Evolutionary conservation across 2,113 vertebrate genomes (phyloP), one percentile per base, ranked within the genome.

Genomic region (Ploceus nigricollis): DNA sequence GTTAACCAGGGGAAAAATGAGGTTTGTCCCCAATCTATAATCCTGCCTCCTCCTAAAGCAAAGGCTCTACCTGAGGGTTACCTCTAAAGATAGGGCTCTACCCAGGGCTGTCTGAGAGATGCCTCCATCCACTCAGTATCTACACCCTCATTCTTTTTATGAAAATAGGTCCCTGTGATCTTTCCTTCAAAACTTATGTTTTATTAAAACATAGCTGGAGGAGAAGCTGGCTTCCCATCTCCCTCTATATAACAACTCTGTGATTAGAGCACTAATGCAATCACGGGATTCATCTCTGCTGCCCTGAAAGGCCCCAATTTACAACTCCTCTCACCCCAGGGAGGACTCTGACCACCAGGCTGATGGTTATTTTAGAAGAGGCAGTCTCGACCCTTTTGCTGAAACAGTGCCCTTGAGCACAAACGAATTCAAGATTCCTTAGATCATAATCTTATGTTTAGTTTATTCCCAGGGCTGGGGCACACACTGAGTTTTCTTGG

Each of bases 161-260:
- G 95, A 96, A 96, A 96, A 97, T 95, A 79, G 73, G 65, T 85
- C 87, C 96, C 87, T 96, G 83, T 96, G 95, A 96, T 96, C 94
- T 94, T 95, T 96, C 93, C 87, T 96, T 93, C 96, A 95, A 94
- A 96, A 95, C 91, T 94, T 94, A 96, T 96, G 93, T 97, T 97
- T 97, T 96, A 96, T 97, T 97, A 96, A 97, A 97, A 92, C 83
- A 64, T 95, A 96, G 93, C 95, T 96, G 75, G 89, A 94, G 93
- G 95, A 96, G 84, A 94, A 94, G 93, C 83, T 91, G 64, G 57
- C 95, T 95, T 96, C 77, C 84, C 96, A 94, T 95, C 69, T 95
- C 57, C 72, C 91, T 91, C 91, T 61, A 17, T 87, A 24, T 60
- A 94, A 63, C 77, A 91, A 69, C 77, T 93, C 81, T 76, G 81